Conservation (phyloP, 2,888 invertebrate species). For the Parochlus steinenii region DNA sequence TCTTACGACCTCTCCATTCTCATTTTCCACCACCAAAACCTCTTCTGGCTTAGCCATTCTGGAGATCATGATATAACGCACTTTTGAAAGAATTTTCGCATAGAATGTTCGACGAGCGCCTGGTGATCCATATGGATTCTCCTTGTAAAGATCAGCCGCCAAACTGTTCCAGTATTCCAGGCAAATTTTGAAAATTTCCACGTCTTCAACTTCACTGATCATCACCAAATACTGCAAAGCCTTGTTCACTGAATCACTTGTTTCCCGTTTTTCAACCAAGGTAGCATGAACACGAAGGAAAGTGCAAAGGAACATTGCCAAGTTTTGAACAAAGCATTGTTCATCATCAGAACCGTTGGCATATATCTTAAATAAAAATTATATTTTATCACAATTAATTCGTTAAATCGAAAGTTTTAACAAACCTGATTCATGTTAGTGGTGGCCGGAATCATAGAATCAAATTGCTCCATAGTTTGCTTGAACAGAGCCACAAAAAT, state of each 20-base stretch:
- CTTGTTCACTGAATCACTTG: constrained; percentile 60
- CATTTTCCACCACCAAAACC: constrained; percentile 98
- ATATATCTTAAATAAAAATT: too few species aligned
- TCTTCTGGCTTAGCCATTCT: constrained; percentile 99
- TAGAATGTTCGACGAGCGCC: constrained; percentile 54
- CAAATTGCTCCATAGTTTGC: constrained; percentile 83
- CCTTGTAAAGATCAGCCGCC: constrained; percentile 81
- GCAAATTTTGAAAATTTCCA: constrained; percentile 99
- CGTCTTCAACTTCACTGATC: constrained; percentile 96
- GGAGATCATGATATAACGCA: constrained; percentile 95
- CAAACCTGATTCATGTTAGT: constrained; percentile 86
- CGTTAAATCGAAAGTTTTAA: too few species aligned
- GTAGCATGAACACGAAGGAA: constrained; percentile 92
- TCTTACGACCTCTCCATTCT: constrained; percentile 96
- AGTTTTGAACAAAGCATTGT: constrained; percentile 96
- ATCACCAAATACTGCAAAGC: constrained; percentile 74
- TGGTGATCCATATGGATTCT: constrained; percentile 48
- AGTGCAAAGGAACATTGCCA: constrained; percentile 92
- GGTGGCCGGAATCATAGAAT: constrained; percentile 76
- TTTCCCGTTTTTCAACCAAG: constrained; percentile 66
- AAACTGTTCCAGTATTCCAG: constrained; percentile 97
- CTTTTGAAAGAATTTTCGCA: constrained; percentile 65
- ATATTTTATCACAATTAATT: too few species aligned
- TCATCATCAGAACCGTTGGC: constrained; percentile 88
- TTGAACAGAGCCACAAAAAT: constrained; percentile 81